Evolutionary conservation across 2,888 invertebrate species (phyloP).

Genomic region (Melinaea marsaeus): DNA sequence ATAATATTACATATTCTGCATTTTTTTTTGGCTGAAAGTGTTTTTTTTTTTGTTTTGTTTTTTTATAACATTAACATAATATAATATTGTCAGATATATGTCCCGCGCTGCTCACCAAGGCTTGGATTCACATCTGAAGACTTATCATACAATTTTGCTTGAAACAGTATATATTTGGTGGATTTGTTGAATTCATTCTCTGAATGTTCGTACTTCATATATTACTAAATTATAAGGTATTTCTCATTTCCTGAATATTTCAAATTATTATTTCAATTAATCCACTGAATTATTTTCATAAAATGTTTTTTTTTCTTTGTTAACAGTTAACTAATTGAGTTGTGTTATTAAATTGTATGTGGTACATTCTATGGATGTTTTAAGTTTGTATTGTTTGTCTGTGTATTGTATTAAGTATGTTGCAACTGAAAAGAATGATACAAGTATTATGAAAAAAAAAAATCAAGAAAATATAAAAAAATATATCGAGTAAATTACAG

Average conservation of each 20-base stretch:
- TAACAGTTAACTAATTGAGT: too few species aligned
- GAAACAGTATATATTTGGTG: neutral
- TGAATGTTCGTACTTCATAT: too few species aligned
- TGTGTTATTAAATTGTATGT: too few species aligned
- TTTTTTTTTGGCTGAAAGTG: neutral
- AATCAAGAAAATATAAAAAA: conserved; percentile 14
- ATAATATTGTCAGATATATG: conserved; percentile 41
- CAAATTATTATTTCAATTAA: too few species aligned
- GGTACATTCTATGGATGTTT: too few species aligned
- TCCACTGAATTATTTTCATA: too few species aligned
- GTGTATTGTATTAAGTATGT: neutral
- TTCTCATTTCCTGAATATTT: too few species aligned
- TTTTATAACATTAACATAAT: conserved; percentile 29
- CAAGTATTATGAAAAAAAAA: conserved; percentile 16
- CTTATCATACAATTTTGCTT: conserved; percentile 8
- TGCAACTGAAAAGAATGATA: neutral
- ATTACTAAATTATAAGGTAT: too few species aligned
- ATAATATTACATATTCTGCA: too few species aligned
- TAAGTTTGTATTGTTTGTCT: conserved; percentile 8
- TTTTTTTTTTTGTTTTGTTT: neutral
- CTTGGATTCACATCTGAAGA: conserved; percentile 29
- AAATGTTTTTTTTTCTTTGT: too few species aligned
- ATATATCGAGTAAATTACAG: conserved; percentile 5
- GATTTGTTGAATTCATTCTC: neutral
- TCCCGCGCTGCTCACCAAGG: conserved; percentile 24